Conservation (phyloP, 2,113 vertebrate species). For the Indicator maculatus region DNA sequence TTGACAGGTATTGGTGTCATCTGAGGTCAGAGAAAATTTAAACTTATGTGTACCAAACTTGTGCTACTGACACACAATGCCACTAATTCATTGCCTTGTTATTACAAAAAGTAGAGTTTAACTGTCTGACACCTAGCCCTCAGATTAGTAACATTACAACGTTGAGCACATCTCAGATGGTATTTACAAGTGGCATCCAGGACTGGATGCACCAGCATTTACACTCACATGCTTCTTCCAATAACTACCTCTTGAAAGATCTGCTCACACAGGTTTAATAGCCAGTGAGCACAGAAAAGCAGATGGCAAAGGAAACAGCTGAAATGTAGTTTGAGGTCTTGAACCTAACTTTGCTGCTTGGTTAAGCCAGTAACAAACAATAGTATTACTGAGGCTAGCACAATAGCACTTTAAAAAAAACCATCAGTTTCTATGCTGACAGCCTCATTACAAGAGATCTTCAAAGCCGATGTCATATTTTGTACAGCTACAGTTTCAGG, state of each 20-base stretch:
- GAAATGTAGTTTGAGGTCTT: neutral
- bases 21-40: neutral
- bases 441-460: neutral
- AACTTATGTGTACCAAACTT: neutral
- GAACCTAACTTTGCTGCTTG: neutral
- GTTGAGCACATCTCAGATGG: neutral
- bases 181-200: neutral
- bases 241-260: neutral
- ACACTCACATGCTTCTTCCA: neutral
- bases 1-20: neutral
- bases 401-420: neutral
- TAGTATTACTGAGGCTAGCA: neutral
- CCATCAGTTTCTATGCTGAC: neutral
- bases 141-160: neutral
- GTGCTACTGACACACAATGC: neutral
- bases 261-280: neutral
- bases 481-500: neutral
- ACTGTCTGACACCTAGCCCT: neutral
- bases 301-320: neutral
- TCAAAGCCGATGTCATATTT: neutral
- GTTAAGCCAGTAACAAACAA: neutral
- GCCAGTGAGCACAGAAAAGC: neutral
- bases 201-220: accelerated
- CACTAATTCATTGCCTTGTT: neutral
- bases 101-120: neutral